These are phyloP conservation scores for Amiota communis DNA, from an alignment of 2,888 invertebrate genomes.

Conservation along the genomic window DNA sequence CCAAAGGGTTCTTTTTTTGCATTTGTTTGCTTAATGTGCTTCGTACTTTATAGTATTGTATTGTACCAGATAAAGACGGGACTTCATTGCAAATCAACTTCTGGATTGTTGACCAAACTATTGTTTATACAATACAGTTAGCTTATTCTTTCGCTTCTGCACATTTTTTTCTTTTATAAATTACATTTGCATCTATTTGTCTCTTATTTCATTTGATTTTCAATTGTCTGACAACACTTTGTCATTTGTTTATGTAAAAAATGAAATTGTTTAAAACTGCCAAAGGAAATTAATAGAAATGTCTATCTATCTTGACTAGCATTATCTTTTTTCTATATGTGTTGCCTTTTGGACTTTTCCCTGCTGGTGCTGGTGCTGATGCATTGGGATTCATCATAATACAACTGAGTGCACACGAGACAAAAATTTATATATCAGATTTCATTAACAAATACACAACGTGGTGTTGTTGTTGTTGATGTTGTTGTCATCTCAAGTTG, in stretches of 20 bases:
- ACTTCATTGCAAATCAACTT: too few relatives aligned
- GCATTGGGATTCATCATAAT: background rate
- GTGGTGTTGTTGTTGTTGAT: background rate
- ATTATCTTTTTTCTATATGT: background rate
- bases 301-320: background rate
- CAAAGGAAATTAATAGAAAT: conserved; percentile 18
- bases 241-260: conserved; percentile 15
- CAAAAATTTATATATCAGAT: background rate
- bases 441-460: conserved; percentile 19
- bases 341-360: background rate
- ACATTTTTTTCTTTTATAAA: conserved; percentile 16
- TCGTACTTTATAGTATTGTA: too few relatives aligned
- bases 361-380: background rate
- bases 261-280: background rate
- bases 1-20: too few relatives aligned
- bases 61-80: too few relatives aligned
- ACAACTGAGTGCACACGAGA: conserved; percentile 13
- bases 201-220: background rate
- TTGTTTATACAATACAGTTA: too few relatives aligned
- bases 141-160: background rate
- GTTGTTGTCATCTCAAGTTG: background rate
- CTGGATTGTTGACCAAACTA: too few relatives aligned
- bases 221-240: background rate
- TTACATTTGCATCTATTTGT: conserved; percentile 23
- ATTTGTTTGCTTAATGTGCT: too few relatives aligned